Evolutionary conservation across 2,888 invertebrate species (phyloP).

Genomic region (Xestia rhomboidea): DNA sequence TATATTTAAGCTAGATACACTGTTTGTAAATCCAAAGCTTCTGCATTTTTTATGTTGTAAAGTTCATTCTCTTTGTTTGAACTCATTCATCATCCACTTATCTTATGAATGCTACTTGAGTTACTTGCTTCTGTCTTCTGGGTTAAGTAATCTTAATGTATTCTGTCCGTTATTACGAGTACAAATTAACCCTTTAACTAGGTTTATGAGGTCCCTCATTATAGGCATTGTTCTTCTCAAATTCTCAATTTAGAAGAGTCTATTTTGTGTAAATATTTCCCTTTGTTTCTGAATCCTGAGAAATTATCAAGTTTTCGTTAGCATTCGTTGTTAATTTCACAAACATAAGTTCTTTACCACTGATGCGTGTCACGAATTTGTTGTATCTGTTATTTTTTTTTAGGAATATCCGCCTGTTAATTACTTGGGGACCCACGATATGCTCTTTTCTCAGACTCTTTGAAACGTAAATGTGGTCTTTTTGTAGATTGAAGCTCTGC

Average conservation of each 20-base stretch:
- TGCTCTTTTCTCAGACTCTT: not conserved
- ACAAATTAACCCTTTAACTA: constrained; percentile 31
- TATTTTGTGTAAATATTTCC: not conserved
- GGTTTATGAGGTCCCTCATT: constrained; percentile 19
- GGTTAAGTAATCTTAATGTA: constrained; percentile 49
- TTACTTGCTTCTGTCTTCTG: constrained; percentile 27
- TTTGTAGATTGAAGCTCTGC: not conserved
- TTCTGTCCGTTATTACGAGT: constrained; percentile 13
- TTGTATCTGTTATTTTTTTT: not conserved
- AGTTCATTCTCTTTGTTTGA: constrained; percentile 20
- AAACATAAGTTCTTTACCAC: not conserved
- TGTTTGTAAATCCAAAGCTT: not conserved
- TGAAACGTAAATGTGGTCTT: not conserved
- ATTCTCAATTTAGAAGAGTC: not conserved
- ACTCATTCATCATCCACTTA: constrained; percentile 33
- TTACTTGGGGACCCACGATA: constrained; percentile 18
- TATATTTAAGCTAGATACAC: not conserved
- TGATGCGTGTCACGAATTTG: constrained; percentile 18
- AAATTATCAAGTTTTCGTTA: constrained; percentile 11
- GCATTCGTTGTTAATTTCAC: constrained; percentile 10
- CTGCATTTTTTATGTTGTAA: constrained; percentile 7
- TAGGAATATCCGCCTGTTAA: constrained; percentile 19
- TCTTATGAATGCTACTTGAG: constrained; percentile 20
- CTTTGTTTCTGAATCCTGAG: not conserved
- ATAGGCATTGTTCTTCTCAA: not conserved